Conservation (phyloP, 1,140 invertebrate genomes). For the Liolophura sinensis region DNA sequence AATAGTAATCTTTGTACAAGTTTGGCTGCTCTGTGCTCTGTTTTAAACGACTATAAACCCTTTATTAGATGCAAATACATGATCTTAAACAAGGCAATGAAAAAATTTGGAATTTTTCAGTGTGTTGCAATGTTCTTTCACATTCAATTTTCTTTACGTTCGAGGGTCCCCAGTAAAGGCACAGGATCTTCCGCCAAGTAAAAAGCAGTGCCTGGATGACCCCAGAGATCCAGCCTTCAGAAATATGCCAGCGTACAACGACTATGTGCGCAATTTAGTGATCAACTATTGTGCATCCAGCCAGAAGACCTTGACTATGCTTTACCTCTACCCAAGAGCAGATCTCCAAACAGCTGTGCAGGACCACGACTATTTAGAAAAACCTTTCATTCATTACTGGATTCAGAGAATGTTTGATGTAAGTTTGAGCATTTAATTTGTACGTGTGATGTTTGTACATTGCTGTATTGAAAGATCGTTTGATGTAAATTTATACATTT, state of each 20-base stretch:
- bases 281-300: conserved; percentile 5
- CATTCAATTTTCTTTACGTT: too few relatives aligned
- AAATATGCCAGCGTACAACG: conserved; percentile 10
- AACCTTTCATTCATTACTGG: conserved; percentile 14
- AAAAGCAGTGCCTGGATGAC: conserved; percentile 14
- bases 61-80: too few relatives aligned
- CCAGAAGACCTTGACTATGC: conserved; percentile 6
- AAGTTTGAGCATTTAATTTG: background rate
- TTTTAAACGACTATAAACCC: too few relatives aligned
- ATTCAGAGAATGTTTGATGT: conserved; percentile 6
- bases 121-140: background rate
- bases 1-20: too few relatives aligned
- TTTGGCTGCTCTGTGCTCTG: too few relatives aligned
- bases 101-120: conserved; percentile 2
- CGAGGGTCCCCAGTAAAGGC: conserved; percentile 18
- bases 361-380: conserved; percentile 15
- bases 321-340: conserved; percentile 13
- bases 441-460: too few relatives aligned
- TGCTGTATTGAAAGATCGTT: too few relatives aligned
- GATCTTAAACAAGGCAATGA: conserved; percentile 15
- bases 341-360: conserved; percentile 11
- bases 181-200: conserved; percentile 5
- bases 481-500: too few relatives aligned
- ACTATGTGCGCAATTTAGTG: conserved; percentile 6
- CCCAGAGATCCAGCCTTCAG: conserved; percentile 10